These are phyloP conservation scores for Arctia plantaginis DNA, from an alignment of 2,888 invertebrate species.

Conservation along the genomic window DNA sequence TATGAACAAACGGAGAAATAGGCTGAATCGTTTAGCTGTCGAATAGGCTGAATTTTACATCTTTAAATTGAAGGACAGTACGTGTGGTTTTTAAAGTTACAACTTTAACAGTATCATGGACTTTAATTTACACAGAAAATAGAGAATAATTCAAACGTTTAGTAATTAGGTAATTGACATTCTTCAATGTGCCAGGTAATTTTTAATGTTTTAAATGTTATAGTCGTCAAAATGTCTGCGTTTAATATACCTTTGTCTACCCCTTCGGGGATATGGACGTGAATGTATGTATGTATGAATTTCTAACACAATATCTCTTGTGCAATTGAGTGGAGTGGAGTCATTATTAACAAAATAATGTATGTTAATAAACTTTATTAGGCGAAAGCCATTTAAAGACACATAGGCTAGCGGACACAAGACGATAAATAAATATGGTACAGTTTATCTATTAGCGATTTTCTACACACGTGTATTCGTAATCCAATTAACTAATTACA, in stretches of 20 bases:
- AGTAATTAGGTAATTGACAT: not conserved
- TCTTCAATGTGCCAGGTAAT: not conserved
- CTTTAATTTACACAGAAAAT: not conserved
- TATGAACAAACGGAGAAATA: not conserved
- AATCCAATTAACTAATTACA: conserved; percentile 32
- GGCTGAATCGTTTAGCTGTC: not conserved
- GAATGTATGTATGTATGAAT: too few relatives aligned
- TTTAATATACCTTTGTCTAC: not conserved
- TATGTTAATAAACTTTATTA: conserved; percentile 8
- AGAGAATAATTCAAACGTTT: not conserved
- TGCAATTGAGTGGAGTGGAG: too few relatives aligned
- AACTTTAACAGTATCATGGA: not conserved
- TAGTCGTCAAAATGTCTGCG: not conserved
- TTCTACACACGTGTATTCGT: conserved; percentile 50
- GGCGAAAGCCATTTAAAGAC: not conserved
- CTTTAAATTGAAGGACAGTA: not conserved
- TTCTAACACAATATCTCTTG: too few relatives aligned
- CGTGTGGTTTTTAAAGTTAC: not conserved
- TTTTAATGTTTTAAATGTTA: not conserved
- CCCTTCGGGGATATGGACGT: not conserved
- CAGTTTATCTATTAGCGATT: conserved; percentile 53
- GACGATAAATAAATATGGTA: conserved; percentile 59
- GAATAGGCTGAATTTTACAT: not conserved
- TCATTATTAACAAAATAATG: not conserved
- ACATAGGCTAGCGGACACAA: conserved; percentile 37